Evolutionary conservation across 2,797 vertebrate species (phyloP), one percentile per base, ranked within the genome.

Genomic region (Siniperca scherzeri): DNA sequence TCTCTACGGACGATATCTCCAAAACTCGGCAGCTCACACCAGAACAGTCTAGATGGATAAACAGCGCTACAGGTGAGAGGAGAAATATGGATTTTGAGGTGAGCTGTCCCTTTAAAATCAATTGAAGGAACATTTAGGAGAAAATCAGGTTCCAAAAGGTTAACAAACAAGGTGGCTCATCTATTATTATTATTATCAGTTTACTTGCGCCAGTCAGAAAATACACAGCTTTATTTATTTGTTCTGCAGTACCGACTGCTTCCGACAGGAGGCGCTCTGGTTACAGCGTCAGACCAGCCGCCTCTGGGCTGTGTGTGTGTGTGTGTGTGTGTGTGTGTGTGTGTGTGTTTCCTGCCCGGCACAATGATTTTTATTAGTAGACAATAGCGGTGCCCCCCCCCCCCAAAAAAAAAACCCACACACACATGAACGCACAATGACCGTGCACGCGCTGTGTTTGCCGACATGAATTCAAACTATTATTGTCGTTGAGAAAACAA

Each of bases 401-500:
- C 33, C 33, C 19, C 12, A 60, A 48, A 56, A 19, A 14, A 2
- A 19, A 70, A 6, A 27, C 7, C n/a, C 0, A 38, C 55, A 53
- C 80, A 74, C 84, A 56, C 83, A 66, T 42, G 57, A n/a, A 16
- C 81, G 46, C 80, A 59, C 82, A 62, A 3, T 0, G 68, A 22
- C 16, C 77, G 88, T n/a, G 89, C 86, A 70, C 83, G 75, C 81
- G 78, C 89, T 7, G 61, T 91, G 93, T 94, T 93, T 92, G 88
- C 91, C 81, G 81, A 93, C 87, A 91, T 76, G 82, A 73, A 77
- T 68, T 86, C 87, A 74, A 87, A 88, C 87, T 72, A 60, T 87
- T 89, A 89, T 60, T 68, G 91, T 87, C 70, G 82, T 46, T 73
- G 89, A 84, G 82, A 84, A 92, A 93, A 93, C 91, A 93, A 92